These are phyloP conservation scores for Orthosia cruda DNA, from an alignment of 2,888 invertebrate genomes.

Conservation along the genomic window DNA sequence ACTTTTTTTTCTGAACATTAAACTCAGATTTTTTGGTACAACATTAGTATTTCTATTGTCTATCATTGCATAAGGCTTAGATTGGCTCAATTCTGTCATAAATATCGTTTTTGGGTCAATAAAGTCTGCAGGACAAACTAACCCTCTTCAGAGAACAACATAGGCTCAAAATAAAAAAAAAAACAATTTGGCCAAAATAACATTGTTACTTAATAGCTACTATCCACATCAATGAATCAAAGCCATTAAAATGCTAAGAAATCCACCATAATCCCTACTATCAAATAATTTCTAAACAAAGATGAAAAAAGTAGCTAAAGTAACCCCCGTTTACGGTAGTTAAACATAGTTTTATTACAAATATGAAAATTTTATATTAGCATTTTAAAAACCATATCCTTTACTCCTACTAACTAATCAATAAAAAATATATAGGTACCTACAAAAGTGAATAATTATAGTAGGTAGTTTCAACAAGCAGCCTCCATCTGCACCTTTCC, in stretches of 20 bases:
- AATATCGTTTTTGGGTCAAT: constrained; percentile 3
- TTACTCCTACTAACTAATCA: constrained; percentile 30
- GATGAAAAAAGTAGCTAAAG: too few relatives aligned
- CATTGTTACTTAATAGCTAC: neutral
- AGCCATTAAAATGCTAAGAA: neutral
- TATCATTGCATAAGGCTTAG: neutral
- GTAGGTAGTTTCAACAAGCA: neutral
- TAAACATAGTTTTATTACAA: neutral
- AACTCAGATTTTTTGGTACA: neutral
- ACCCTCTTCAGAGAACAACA: constrained; percentile 4
- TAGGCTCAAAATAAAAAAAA: neutral
- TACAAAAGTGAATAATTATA: neutral
- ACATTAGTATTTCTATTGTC: constrained; percentile 4
- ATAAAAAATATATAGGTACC: constrained; percentile 20
- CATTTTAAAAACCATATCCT: constrained; percentile 30
- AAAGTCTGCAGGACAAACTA: constrained; percentile 5
- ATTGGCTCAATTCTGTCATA: constrained; percentile 5
- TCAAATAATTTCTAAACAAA: neutral
- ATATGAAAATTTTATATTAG: too few relatives aligned
- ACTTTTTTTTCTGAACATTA: neutral
- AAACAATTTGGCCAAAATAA: neutral
- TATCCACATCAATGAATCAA: neutral
- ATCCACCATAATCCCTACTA: constrained; percentile 5
- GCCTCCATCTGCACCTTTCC: neutral
- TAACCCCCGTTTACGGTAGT: too few relatives aligned